These are phyloP conservation scores for Paratilapia polleni DNA, from an alignment of 2,113 vertebrate species.

Conservation along the genomic window DNA sequence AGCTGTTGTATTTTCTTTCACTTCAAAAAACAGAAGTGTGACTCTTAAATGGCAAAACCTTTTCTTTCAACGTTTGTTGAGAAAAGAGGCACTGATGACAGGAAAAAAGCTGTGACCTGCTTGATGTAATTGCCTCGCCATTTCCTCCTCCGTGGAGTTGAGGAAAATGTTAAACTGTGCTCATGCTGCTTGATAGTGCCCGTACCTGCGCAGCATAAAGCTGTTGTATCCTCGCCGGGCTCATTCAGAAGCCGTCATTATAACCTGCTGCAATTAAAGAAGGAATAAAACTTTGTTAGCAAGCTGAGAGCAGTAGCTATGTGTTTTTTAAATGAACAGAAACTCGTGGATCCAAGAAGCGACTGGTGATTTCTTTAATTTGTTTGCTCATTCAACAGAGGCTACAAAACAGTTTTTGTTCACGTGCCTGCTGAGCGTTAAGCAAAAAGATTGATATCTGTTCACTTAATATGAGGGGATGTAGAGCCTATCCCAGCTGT, in stretches of 20 bases:
- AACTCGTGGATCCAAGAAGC: neutral
- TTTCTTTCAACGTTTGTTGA: conserved; percentile 37
- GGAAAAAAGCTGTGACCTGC: conserved; percentile 23
- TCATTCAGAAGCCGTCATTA: conserved; percentile 20
- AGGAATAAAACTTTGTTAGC: conserved; percentile 19
- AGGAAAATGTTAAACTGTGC: conserved; percentile 55
- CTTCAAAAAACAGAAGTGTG: neutral
- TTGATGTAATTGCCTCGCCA: conserved; percentile 45
- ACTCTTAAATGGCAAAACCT: conserved; percentile 34
- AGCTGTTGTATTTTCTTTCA: neutral
- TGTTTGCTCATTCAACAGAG: neutral
- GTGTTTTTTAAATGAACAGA: neutral
- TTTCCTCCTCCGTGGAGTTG: conserved; percentile 45
- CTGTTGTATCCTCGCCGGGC: conserved; percentile 11
- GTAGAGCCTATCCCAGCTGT: neutral
- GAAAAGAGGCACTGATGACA: conserved; percentile 20
- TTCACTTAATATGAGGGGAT: neutral
- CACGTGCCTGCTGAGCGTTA: neutral
- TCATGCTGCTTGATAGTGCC: conserved; percentile 39
- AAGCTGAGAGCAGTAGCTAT: neutral
- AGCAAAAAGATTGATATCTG: neutral
- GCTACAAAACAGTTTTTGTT: neutral
- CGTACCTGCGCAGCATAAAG: neutral
- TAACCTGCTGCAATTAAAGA: conserved; percentile 26
- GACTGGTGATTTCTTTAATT: neutral